Evolutionary conservation across 35 echinoderm and acorn worm species (phyloP), one percentile per base, ranked within the genome.

Genomic region (Heliocidaris tuberculata): DNA sequence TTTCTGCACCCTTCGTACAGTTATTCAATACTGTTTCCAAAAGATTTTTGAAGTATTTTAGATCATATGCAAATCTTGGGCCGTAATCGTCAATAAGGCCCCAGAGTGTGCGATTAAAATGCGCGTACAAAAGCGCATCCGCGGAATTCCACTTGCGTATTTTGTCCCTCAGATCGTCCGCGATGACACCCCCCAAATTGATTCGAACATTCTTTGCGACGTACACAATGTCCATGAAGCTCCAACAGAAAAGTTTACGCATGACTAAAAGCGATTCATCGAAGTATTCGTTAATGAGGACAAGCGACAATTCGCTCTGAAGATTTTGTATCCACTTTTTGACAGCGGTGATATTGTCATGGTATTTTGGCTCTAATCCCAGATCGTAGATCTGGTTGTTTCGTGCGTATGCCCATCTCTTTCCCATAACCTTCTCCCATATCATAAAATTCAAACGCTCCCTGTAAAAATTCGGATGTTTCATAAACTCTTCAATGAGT

Each of bases 91-190:
- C 70, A 50, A 97, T 94, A 92, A 71, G 93, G 48, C 30, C 85
- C 96, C 96, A 97, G 9, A 97, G 85, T 4, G 96, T 94, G 49
- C 61, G 90, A 49, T 97, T 97, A 85, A 97, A 97, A 30, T 94
- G 35, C 3, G 88, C 16, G 85, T 97, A 97, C 29, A 97, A 86
- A 12, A 60, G 85, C 6, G 31, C 48, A 88, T 97, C 96, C 31
- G 93, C 95, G 13, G 48, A 70, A 47, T 95, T 96, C 96, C 96
- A 97, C 19, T 94, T 42, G 47, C 87, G 85, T 35, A 95, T 90
- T 86, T 24, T 32, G 24, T 93, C 89, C 21, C 60, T 32, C 24
- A 93, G 60, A 1, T 31, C 9, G 9, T 52, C 92, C 27, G 6
- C 27, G 4, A 31, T 59, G 27, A n/a, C 48, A 93, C 85, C 30